A percentile compares a stretch with the other conserved stretches of the same genome.
These are phyloP conservation scores for Heliconius hewitsoni DNA, from an alignment of 1,140 invertebrate species.

Conservation along the genomic window DNA sequence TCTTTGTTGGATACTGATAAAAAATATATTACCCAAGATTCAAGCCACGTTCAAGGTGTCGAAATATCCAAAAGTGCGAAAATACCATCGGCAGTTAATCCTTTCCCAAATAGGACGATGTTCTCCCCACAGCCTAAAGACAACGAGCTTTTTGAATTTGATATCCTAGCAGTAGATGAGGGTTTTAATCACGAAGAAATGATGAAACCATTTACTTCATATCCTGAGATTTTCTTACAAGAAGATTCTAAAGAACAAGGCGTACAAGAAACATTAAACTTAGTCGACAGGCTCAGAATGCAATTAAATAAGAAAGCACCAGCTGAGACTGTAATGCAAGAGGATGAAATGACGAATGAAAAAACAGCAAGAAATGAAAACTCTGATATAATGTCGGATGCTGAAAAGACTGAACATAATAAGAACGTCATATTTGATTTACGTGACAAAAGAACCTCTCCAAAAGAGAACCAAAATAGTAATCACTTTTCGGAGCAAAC, in stretches of 20 bases:
- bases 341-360: conserved; percentile 47
- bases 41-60: conserved; percentile 70
- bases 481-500: conserved; percentile 33
- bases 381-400: conserved; percentile 32
- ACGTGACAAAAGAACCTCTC: conserved; percentile 31
- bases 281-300: conserved; percentile 89
- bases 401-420: conserved; percentile 45
- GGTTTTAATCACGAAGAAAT: conserved; percentile 85
- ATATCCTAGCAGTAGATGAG: conserved; percentile 84
- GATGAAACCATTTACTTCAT: conserved; percentile 84
- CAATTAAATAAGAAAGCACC: conserved; percentile 71
- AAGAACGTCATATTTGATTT: conserved; percentile 36
- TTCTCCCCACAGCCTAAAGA: conserved; percentile 88
- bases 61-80: conserved; percentile 75
- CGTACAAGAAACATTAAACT: conserved; percentile 88
- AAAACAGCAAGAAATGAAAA: conserved; percentile 43
- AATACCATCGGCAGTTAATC: conserved; percentile 67
- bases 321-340: conserved; percentile 51
- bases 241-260: conserved; percentile 88
- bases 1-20: conserved; percentile 71
- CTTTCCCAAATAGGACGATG: conserved; percentile 83
- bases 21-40: conserved; percentile 76
- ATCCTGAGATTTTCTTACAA: conserved; percentile 86
- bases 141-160: conserved; percentile 85
- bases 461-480: conserved; percentile 32